Evolutionary conservation across 2,113 vertebrate species (phyloP).

Genomic region (Erythrocebus patas): DNA sequence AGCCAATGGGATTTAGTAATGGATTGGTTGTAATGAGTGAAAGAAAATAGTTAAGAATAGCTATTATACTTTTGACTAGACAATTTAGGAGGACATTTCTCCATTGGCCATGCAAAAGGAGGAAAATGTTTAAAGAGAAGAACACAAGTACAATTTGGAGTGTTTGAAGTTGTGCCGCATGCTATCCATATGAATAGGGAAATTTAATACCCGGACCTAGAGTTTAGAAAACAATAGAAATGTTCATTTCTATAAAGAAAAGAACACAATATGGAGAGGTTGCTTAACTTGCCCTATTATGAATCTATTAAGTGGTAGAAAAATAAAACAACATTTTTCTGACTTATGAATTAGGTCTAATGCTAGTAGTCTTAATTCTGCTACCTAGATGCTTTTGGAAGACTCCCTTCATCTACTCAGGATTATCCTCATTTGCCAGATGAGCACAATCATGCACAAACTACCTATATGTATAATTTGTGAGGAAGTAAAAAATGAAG

Average conservation of each 20-base stretch:
- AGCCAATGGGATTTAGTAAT: neutral
- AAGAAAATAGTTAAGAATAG: neutral
- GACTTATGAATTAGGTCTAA: neutral
- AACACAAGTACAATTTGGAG: neutral
- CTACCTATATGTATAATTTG: neutral
- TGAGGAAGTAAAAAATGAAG: neutral
- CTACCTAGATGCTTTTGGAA: neutral
- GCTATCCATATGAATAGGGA: neutral
- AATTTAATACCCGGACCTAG: neutral
- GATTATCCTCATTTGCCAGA: neutral
- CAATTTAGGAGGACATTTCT: neutral
- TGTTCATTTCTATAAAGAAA: neutral
- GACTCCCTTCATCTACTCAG: neutral
- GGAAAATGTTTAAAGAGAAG: neutral
- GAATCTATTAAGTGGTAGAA: neutral
- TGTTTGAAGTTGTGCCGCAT: neutral
- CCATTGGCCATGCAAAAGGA: neutral
- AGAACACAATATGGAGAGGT: too few species aligned
- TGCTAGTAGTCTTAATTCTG: neutral
- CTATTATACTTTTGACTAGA: neutral
- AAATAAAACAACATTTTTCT: neutral
- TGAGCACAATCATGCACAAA: neutral
- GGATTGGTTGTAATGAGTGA: neutral
- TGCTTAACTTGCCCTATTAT: neutral
- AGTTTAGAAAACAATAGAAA: neutral